Conservation (phyloP, 2,888 invertebrate species). For the Lamellibrachia columna region DNA sequence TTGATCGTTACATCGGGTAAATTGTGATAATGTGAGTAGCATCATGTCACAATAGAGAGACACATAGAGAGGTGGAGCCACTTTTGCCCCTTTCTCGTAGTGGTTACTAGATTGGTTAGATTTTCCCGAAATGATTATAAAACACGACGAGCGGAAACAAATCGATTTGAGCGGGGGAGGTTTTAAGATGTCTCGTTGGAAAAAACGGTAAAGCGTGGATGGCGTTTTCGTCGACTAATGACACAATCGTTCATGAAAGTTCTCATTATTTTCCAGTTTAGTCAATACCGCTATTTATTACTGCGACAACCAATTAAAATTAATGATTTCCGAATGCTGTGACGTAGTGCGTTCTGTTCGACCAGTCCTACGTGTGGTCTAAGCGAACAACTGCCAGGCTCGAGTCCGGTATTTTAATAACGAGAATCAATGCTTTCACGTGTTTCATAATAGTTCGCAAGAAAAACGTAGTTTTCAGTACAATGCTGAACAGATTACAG, state of each 20-base stretch:
- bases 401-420: background rate
- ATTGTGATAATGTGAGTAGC: too few species aligned
- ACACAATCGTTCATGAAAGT: background rate
- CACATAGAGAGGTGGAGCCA: too few species aligned
- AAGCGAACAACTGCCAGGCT: background rate
- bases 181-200: background rate
- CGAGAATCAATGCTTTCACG: too few species aligned
- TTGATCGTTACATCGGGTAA: too few species aligned
- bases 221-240: background rate
- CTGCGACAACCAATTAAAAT: too few species aligned
- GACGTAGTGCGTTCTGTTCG: too few species aligned
- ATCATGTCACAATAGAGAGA: too few species aligned
- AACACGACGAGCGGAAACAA: background rate
- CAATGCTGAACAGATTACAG: background rate
- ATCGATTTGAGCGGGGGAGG: background rate
- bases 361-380: background rate
- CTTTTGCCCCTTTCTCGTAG: background rate
- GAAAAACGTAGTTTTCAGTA: background rate
- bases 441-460: too few species aligned
- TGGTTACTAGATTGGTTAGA: background rate
- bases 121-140: background rate
- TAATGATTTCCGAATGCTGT: too few species aligned
- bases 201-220: background rate
- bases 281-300: too few species aligned
- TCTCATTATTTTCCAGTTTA: too few species aligned